Evolutionary conservation across 2,797 vertebrate genomes (phyloP).

Genomic region (Nannoperca australis): DNA sequence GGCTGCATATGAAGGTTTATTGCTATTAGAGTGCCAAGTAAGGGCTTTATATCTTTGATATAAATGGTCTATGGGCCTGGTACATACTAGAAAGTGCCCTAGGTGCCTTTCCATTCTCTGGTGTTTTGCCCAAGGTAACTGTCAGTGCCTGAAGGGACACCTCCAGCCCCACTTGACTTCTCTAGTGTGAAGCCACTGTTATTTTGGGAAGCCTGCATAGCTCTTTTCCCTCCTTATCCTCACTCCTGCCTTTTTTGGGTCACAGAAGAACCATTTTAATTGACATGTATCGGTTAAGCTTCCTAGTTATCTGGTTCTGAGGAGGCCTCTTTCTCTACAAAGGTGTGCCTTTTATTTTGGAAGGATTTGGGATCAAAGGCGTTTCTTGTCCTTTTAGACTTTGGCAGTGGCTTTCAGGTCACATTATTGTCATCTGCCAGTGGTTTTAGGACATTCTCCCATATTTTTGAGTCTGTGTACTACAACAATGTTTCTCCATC

Average conservation of each 20-base stretch:
- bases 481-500: background rate
- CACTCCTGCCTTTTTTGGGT: slow-evolving; percentile 2
- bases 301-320: background rate
- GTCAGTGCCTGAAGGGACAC: slow-evolving; percentile 73
- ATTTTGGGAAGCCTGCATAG: slow-evolving; percentile 57
- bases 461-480: background rate
- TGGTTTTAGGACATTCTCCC: background rate
- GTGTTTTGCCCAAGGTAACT: slow-evolving; percentile 73
- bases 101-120: slow-evolving; percentile 62
- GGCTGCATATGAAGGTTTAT: background rate
- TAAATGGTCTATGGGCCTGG: slow-evolving; percentile 35
- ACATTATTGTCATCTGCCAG: slow-evolving; percentile 10
- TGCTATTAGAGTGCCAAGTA: slow-evolving; percentile 5
- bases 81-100: slow-evolving; percentile 51
- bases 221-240: slow-evolving; percentile 15
- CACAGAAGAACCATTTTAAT: slow-evolving; percentile 35
- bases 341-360: slow-evolving; percentile 3
- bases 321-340: background rate
- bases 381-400: slow-evolving; percentile 1
- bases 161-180: slow-evolving; percentile 65
- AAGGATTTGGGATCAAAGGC: background rate
- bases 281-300: slow-evolving; percentile 20
- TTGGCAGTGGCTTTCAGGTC: slow-evolving; percentile 12
- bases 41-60: slow-evolving; percentile 17
- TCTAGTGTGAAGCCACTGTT: slow-evolving; percentile 60